Conservation (phyloP, 2,888 invertebrate genomes). For the Empis stercorea region DNA sequence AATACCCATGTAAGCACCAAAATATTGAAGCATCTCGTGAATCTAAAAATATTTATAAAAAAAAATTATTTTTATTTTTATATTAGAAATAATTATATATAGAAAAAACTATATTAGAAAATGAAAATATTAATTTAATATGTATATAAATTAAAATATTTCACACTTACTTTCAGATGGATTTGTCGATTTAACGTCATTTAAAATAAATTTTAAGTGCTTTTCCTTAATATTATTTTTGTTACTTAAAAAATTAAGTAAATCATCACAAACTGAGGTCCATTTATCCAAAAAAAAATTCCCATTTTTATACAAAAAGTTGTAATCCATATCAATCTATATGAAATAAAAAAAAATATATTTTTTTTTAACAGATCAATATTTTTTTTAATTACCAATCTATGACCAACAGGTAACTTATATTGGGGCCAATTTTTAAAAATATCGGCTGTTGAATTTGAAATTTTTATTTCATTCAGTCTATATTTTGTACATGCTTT, state of each 20-base stretch:
- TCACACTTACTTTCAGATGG: neutral
- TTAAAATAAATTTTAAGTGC: neutral
- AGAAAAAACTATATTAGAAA: neutral
- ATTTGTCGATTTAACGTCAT: neutral
- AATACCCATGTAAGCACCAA: neutral
- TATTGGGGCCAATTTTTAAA: slow-evolving; percentile 6
- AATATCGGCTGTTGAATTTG: neutral
- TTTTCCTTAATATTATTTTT: neutral
- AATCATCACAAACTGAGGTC: neutral
- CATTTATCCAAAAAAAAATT: neutral
- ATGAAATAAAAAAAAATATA: neutral
- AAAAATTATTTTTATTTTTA: neutral
- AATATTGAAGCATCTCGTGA: neutral
- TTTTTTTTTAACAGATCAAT: neutral
- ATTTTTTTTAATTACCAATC: slow-evolving; percentile 1
- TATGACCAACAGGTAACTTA: slow-evolving; percentile 5
- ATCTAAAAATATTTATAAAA: neutral
- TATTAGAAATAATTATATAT: neutral
- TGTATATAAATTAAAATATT: neutral
- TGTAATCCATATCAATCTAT: slow-evolving; percentile 3
- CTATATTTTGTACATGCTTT: slow-evolving; percentile 5
- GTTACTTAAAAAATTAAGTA: neutral
- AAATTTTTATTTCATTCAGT: neutral
- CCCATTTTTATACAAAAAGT: neutral
- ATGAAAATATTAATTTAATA: neutral